Base-by-base conservation (phyloP, 1,140 invertebrate species). In the Cephus cinctus region DNA sequence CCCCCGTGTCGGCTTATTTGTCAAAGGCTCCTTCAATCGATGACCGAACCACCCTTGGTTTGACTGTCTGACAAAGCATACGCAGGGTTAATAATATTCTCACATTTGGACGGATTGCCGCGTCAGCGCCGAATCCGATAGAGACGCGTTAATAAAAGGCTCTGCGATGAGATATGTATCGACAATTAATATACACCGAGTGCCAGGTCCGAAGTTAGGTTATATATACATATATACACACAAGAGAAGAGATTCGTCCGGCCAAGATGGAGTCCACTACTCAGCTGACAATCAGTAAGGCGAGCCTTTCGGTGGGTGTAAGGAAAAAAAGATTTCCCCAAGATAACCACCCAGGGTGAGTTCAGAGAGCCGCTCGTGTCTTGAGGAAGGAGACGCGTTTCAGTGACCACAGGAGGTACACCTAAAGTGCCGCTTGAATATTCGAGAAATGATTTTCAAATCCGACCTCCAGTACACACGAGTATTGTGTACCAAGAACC, bases 81-180 rank as follows among this genome's bases (percentile, higher is more conserved):
- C 20, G 56, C 22, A 40, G 45, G 22, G 56, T 67, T 61, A 69
- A 69, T 69, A 67, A 69, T 67, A 63, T 65, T 67, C 59, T 63
- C 61, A 67, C 63, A 63, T 67, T 66, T 59, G 59, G 57, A 68
- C 56, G 57, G 54, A 63, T 59, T 50, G 58, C 52, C 59, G 43
- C 51, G 56, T 59, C 58, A 62, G 56, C 57, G 53, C 47, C 35
- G 25, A 6, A 12, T 11, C 43, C 44, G 50, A 58, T 50, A 40
- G 42, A 55, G 48, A 63, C 40, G 45, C 38, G 36, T 41, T 54
- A 52, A 53, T 56, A 56, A 60, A 56, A 50, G 44, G 11, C 27
- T 23, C 48, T 15, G 36, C 20, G 46, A 35, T 34, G 47, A 61
- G 56, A 62, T 68, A 57, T 38, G 43, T 58, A 65, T 67, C 58